Conservation (phyloP, 2,113 vertebrate genomes). For the Paedocypris sp. region DNA sequence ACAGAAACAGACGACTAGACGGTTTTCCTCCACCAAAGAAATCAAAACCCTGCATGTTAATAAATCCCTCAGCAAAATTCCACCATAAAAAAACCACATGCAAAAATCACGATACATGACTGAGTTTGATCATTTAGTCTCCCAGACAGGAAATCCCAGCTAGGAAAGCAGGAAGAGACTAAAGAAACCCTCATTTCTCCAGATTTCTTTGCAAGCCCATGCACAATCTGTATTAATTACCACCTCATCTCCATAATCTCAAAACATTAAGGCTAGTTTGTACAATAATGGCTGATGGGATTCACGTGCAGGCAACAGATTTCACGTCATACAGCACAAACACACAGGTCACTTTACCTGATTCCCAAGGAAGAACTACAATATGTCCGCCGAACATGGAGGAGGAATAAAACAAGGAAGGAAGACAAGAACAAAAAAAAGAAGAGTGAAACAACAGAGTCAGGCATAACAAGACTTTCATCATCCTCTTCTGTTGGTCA, state of each 20-base stretch:
- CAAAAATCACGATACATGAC: slow-evolving; percentile 34
- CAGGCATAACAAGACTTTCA: slow-evolving; percentile 16
- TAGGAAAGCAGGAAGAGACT: slow-evolving; percentile 13
- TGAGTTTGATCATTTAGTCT: no score
- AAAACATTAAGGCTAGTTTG: not conserved
- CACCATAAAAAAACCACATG: slow-evolving; percentile 40
- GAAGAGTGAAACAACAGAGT: slow-evolving; percentile 54
- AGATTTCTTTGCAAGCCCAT: not conserved
- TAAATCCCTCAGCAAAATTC: slow-evolving; percentile 1
- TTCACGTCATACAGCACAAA: slow-evolving; percentile 41
- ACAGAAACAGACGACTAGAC: not conserved
- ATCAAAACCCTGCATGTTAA: slow-evolving; percentile 15
- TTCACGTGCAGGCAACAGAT: slow-evolving; percentile 35
- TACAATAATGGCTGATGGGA: not conserved
- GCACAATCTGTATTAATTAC: slow-evolving; percentile 3
- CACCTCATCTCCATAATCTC: not conserved
- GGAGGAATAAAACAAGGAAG: slow-evolving; percentile 53
- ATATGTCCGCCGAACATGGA: slow-evolving; percentile 62
- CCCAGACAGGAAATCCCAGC: slow-evolving; percentile 33
- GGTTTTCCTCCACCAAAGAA: slow-evolving; percentile 33
- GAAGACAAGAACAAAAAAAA: slow-evolving; percentile 44
- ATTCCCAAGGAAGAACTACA: slow-evolving; percentile 99
- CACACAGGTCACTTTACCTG: slow-evolving; percentile 84
- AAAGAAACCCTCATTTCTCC: slow-evolving; percentile 19
- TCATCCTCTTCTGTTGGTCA: not conserved